A percentile compares a stretch with the other conserved stretches of the same genome.
Conservation (phyloP, 1,140 invertebrate genomes). For the Hirudo medicinalis region DNA sequence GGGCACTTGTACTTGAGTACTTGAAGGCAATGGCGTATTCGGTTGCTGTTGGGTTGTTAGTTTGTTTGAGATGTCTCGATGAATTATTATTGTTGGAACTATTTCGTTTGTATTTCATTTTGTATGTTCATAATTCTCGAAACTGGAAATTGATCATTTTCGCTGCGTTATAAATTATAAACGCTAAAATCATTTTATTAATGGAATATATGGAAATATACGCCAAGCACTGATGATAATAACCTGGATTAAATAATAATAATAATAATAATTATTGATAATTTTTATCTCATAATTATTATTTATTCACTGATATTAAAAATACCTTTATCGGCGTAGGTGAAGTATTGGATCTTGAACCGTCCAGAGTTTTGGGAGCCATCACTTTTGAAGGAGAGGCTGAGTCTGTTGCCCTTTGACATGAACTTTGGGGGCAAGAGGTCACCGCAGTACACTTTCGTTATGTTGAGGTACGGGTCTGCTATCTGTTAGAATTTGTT, state of each 20-base stretch:
- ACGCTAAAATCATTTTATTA: no score
- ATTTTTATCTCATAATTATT: no score
- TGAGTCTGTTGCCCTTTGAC: slow-evolving; percentile 8
- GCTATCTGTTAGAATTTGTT: neutral
- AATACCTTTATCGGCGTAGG: slow-evolving; percentile 3
- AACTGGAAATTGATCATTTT: no score
- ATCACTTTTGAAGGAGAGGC: neutral
- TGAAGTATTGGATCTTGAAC: slow-evolving; percentile 10
- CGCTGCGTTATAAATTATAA: no score
- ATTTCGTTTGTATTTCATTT: no score
- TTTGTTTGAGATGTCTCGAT: no score
- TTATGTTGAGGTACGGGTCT: neutral
- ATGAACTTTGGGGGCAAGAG: slow-evolving; percentile 1
- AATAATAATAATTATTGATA: no score
- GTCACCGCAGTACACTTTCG: slow-evolving; percentile 13
- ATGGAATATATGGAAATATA: no score
- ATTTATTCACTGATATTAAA: neutral
- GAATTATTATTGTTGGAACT: no score
- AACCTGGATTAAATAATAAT: no score
- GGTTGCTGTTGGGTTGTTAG: slow-evolving; percentile 2
- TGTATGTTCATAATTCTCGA: no score
- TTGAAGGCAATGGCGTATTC: slow-evolving; percentile 11
- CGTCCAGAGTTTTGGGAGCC: neutral
- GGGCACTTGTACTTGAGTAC: neutral
- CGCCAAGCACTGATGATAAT: no score